Percentiles rank a stretch among this genome's conserved stretches.
phyloP scores from a whole-genome alignment of 2,113 vertebrate species.

The Oenanthe melanoleuca region DNA sequence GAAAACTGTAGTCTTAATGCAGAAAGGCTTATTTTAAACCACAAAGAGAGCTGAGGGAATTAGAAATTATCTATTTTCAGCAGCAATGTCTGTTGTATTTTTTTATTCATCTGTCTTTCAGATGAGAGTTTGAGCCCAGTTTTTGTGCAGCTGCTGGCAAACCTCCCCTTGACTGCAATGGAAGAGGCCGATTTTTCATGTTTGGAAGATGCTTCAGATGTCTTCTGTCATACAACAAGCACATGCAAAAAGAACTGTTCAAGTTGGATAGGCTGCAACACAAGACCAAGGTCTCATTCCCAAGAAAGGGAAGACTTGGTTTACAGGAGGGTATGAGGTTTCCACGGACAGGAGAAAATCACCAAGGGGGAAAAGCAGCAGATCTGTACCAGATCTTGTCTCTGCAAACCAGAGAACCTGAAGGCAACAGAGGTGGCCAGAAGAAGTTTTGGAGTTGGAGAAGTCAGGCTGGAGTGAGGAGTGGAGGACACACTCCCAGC shows the following conservation, averaged over 20 bases:
- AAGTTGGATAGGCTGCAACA: not conserved
- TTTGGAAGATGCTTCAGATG: not conserved
- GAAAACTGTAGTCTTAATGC: conserved; percentile 15
- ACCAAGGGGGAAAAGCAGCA: not conserved
- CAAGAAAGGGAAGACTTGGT: not conserved
- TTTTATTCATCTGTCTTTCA: conserved; percentile 55
- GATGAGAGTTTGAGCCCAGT: conserved; percentile 16
- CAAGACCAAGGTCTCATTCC: not conserved
- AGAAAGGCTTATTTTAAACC: conserved; percentile 49
- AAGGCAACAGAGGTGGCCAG: not conserved
- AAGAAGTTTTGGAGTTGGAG: not conserved
- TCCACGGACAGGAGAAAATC: not conserved
- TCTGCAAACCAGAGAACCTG: not conserved
- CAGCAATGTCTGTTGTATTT: conserved; percentile 10
- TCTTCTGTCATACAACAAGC: not conserved
- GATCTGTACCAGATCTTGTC: not conserved
- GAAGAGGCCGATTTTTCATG: not conserved
- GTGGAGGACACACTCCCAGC: not conserved
- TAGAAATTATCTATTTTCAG: conserved; percentile 53
- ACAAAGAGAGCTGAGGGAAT: conserved; percentile 12
- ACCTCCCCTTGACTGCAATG: not conserved
- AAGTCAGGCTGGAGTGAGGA: not conserved
- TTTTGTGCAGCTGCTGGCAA: conserved; percentile 26
- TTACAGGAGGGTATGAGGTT: not conserved
- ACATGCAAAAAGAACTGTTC: not conserved